These are phyloP conservation scores for Esox masquinongy DNA, from an alignment of 2,797 vertebrate genomes.

Conservation along the genomic window DNA sequence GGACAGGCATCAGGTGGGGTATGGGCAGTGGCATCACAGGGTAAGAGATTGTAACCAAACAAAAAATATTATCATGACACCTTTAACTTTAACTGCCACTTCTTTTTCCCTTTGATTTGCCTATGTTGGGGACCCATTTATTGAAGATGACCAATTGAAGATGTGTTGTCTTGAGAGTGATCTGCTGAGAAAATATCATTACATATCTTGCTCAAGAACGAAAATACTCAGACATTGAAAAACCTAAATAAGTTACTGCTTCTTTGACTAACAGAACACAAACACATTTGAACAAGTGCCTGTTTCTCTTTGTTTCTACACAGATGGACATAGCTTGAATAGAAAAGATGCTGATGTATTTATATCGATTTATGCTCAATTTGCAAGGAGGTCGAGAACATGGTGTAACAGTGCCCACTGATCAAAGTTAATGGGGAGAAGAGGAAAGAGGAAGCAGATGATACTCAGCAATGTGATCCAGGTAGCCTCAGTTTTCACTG, in stretches of 20 bases:
- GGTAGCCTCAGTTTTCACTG: constrained; percentile 69
- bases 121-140: background rate
- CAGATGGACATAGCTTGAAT: background rate
- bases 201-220: background rate
- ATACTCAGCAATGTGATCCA: constrained; percentile 9
- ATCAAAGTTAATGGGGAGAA: constrained; percentile 11
- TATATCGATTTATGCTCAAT: background rate
- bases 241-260: background rate
- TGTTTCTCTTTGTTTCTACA: background rate
- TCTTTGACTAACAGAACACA: background rate
- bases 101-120: background rate
- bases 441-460: background rate
- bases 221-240: background rate
- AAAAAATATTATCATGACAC: background rate
- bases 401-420: background rate
- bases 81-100: background rate
- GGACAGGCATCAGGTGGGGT: too few species aligned
- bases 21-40: too few species aligned
- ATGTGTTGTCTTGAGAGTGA: background rate
- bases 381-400: background rate
- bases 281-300: background rate
- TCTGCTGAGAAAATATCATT: background rate
- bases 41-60: background rate
- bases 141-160: background rate
- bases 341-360: background rate